Base-by-base conservation (phyloP, 2,797 vertebrate species). In the Sardinella longiceps region DNA sequence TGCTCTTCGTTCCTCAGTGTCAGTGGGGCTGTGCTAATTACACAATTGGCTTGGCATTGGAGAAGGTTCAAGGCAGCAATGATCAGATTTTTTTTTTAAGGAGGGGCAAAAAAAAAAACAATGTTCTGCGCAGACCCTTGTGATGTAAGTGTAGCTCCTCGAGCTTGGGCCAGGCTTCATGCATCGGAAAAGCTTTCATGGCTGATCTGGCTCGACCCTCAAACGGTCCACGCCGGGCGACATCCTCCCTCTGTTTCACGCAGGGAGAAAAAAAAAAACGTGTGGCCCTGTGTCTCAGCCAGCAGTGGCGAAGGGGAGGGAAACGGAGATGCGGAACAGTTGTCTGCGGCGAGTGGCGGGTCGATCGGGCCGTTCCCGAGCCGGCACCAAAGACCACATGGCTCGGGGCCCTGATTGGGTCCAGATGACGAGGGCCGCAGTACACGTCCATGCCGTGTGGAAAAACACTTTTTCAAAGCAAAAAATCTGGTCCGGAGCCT, bases 381-480 rank as follows among this genome's bases (percentile, higher is more conserved):
- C 91, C 90, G 86, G 89, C 87, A 89, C 83, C 10, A 84, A 88
- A 50, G 25, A 81, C 63, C 84, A 81, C 53, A 80, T 85, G 45
- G 25, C 80, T 63, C 15, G 30, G 48, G 50, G 82, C 23, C 80
- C 81, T 95, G 94, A 94, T 95, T 95, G 91, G 88, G 91, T 94
- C 94, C 94, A 95, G 94, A 95, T 95, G 94, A 95, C 88, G 87
- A 90, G 92, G 90, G 85, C 91, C 51, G 39, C 84, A 93, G 90
- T 87, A 87, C 86, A 86, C 86, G 70, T 93, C 90, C 85, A 60
- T 88, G 85, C 87, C 91, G 88, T 74, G 83, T 90, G 90, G 91
- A 94, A 93, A 88, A 95, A 95, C 94, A 95, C 93, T 87, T 94
- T 95, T 95, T 95, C 93, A 95, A 95, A 96, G 93, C 84, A 93